A percentile compares a stretch with the other conserved stretches of the same genome.
Conservation (phyloP, 2,113 vertebrate genomes). For the Engystomops pustulosus region DNA sequence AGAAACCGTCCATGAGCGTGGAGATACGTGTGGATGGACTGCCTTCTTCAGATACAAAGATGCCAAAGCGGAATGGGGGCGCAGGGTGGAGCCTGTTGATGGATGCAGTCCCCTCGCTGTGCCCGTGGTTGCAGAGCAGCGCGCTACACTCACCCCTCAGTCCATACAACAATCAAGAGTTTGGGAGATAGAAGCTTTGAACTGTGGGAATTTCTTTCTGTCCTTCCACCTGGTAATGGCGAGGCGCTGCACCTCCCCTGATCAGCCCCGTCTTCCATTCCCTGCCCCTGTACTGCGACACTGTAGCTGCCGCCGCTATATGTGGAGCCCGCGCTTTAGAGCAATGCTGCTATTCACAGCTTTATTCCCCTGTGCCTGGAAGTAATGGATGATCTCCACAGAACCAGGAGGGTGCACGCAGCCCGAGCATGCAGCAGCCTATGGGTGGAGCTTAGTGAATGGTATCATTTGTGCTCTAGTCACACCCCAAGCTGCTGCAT, state of each 20-base stretch:
- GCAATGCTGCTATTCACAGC: slow-evolving; percentile 37
- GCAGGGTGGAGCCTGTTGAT: neutral
- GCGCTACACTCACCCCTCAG: neutral
- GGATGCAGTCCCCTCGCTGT: neutral
- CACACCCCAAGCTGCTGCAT: neutral
- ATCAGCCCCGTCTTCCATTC: slow-evolving; percentile 33
- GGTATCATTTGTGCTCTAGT: neutral
- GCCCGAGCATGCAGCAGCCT: too few species aligned
- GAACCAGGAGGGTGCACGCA: neutral
- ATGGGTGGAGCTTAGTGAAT: neutral
- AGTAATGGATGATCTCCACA: neutral
- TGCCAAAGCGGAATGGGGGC: neutral
- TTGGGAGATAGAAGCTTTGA: neutral
- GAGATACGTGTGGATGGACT: too few species aligned
- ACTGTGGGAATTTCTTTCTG: neutral
- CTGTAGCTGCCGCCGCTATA: neutral
- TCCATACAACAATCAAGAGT: neutral
- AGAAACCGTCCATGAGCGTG: neutral
- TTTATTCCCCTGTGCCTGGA: slow-evolving; percentile 33
- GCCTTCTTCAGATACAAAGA: neutral
- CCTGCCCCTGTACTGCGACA: neutral
- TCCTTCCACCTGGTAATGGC: neutral
- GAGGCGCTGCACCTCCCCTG: neutral
- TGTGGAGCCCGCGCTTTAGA: neutral
- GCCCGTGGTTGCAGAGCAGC: neutral